Conservation (phyloP, 2,113 vertebrate species). For the Microtus pennsylvanicus region DNA sequence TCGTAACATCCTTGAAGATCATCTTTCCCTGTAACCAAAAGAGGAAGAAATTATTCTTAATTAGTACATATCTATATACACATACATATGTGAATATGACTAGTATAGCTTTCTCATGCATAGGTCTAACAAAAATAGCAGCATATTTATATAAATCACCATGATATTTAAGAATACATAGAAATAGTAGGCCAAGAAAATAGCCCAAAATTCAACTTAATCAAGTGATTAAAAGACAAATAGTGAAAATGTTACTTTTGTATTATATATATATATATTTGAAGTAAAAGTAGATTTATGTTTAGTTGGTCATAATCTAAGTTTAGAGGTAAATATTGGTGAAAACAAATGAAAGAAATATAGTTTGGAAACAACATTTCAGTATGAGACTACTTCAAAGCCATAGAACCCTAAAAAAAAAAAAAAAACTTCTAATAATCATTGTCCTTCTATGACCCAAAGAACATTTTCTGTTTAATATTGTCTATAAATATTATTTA, state of each 20-base stretch:
- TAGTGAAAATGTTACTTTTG: not conserved
- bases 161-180: conserved; percentile 31
- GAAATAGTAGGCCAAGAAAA: conserved; percentile 4
- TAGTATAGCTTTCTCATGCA: conserved; percentile 55
- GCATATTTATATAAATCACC: conserved; percentile 47
- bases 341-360: conserved; percentile 3
- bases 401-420: conserved; percentile 46
- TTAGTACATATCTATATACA: not conserved
- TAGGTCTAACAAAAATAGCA: not conserved
- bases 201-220: not conserved
- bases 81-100: not conserved
- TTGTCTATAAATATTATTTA: conserved; percentile 45
- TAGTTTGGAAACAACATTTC: conserved; percentile 21
- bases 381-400: conserved; percentile 10
- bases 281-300: conserved; percentile 26
- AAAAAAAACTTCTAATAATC: not conserved
- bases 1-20: conserved; percentile 65
- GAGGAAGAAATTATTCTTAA: not conserved
- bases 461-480: not conserved
- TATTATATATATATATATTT: not conserved
- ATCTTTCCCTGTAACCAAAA: conserved; percentile 48
- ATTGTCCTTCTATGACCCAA: not conserved
- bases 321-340: conserved; percentile 8
- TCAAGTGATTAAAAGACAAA: not conserved
- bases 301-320: not conserved